A percentile compares a stretch with the other conserved stretches of the same genome.
Evolutionary conservation across 1,140 invertebrate genomes (phyloP).

Genomic region (Grapholita molesta): DNA sequence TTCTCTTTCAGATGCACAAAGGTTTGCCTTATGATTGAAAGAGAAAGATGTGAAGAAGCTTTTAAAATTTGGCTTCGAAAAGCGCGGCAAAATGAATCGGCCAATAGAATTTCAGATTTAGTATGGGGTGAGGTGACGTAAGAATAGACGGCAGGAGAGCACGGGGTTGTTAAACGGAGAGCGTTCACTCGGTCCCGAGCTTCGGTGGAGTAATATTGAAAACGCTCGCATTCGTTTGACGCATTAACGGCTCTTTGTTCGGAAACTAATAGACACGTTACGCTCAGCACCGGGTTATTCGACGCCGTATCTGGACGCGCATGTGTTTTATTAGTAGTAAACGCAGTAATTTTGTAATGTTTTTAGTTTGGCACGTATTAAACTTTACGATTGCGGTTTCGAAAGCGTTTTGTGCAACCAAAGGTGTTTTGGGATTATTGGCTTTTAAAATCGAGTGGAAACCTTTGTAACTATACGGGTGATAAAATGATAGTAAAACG

Average conservation of each 20-base stretch:
- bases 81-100: slow-evolving; percentile 69
- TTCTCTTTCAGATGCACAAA: slow-evolving; percentile 48
- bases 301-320: slow-evolving; percentile 51
- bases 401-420: slow-evolving; percentile 63
- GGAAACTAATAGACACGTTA: slow-evolving; percentile 35
- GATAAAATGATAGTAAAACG: slow-evolving; percentile 55
- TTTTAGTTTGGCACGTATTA: slow-evolving; percentile 43
- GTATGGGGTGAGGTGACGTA: slow-evolving; percentile 76
- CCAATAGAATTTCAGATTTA: slow-evolving; percentile 46
- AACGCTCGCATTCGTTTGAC: slow-evolving; percentile 40
- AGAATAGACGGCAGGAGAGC: slow-evolving; percentile 43
- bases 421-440: slow-evolving; percentile 72
- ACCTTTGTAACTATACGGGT: slow-evolving; percentile 62
- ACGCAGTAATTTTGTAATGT: slow-evolving; percentile 65
- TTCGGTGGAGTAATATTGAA: slow-evolving; percentile 45
- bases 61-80: slow-evolving; percentile 52
- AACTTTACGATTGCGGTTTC: slow-evolving; percentile 65
- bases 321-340: slow-evolving; percentile 63
- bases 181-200: slow-evolving; percentile 66
- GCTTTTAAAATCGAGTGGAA: slow-evolving; percentile 61
- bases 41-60: slow-evolving; percentile 41
- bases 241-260: slow-evolving; percentile 72
- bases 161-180: slow-evolving; percentile 65
- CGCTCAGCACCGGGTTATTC: slow-evolving; percentile 48
- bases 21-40: slow-evolving; percentile 35